Percentiles rank a stretch among this genome's conserved stretches.
phyloP scores from a whole-genome alignment of 2,113 vertebrate species.

The Phrynosoma blainvillii region DNA sequence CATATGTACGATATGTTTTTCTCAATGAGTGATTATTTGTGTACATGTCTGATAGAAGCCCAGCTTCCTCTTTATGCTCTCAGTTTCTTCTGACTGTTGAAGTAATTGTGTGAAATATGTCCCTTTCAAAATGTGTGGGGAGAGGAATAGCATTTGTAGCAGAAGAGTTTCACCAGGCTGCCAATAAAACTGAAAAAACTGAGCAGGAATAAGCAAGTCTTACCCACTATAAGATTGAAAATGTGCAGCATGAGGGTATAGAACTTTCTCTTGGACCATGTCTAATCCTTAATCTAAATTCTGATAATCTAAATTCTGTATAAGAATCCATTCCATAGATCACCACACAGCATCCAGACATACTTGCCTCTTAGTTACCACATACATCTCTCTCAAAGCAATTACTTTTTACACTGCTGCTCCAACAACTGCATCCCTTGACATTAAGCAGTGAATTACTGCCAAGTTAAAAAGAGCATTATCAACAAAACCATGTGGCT shows the following conservation, averaged over 20 bases:
- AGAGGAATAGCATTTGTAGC: background rate
- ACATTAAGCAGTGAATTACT: background rate
- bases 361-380: background rate
- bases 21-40: background rate
- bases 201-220: background rate
- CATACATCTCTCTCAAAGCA: background rate
- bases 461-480: background rate
- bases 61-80: background rate
- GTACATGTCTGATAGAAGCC: background rate
- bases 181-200: background rate
- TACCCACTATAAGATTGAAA: background rate
- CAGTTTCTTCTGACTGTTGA: background rate
- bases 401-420: background rate
- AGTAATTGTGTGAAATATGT: background rate
- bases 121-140: background rate
- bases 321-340: background rate
- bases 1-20: background rate
- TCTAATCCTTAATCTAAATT: background rate
- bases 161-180: no score
- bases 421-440: background rate
- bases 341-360: background rate
- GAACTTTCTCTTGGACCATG: no score
- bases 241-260: background rate
- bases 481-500: slow-evolving; percentile 14
- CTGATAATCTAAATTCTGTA: background rate